Conservation (phyloP, 2,113 vertebrate genomes). For the Oceanodroma tethys region DNA sequence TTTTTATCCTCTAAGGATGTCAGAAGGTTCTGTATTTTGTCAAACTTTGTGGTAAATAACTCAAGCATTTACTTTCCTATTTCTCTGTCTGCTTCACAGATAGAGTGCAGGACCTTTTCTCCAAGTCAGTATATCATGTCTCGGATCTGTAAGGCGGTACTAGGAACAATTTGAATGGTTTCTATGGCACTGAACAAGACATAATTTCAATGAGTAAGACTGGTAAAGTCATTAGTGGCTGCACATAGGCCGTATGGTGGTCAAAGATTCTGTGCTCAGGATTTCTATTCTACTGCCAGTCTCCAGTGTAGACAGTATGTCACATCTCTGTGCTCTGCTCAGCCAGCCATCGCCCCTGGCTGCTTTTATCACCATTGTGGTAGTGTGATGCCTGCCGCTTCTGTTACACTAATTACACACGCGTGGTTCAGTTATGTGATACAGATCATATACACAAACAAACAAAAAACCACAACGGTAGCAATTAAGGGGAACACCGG, state of each 20-base stretch:
- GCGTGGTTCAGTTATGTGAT: accelerated
- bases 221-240: background rate
- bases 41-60: slow-evolving; percentile 50
- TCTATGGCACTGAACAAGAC: background rate
- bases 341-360: background rate
- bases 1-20: slow-evolving; percentile 36
- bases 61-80: slow-evolving; percentile 49
- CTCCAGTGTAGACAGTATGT: background rate
- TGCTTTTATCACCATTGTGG: background rate
- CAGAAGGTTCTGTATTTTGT: slow-evolving; percentile 51
- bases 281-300: background rate
- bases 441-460: background rate
- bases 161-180: background rate
- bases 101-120: slow-evolving; percentile 36
- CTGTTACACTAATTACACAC: background rate
- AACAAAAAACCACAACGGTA: background rate
- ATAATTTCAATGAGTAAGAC: background rate
- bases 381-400: background rate
- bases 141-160: background rate
- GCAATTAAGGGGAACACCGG: background rate
- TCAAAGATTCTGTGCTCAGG: background rate
- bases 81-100: slow-evolving; percentile 32
- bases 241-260: background rate
- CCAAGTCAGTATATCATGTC: slow-evolving; percentile 26
- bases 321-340: background rate